Conservation (phyloP, 2,113 vertebrate species). For the Neogale vison region DNA sequence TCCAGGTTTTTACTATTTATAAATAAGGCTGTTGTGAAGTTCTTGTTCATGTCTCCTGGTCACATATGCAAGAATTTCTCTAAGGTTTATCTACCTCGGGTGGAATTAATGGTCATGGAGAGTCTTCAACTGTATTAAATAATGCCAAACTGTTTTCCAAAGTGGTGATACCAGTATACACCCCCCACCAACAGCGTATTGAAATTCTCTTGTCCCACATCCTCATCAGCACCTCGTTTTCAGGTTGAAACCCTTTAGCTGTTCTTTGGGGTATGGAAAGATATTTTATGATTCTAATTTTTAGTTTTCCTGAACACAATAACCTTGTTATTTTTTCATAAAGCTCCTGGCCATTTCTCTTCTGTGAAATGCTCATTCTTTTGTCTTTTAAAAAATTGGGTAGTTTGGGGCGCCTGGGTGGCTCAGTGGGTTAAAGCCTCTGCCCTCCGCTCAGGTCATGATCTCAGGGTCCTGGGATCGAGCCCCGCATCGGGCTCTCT, state of each 20-base stretch:
- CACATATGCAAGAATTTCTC: neutral
- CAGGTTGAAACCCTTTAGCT: neutral
- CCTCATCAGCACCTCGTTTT: neutral
- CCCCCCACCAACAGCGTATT: neutral
- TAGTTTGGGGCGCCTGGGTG: neutral
- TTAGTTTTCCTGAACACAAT: neutral
- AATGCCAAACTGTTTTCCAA: neutral
- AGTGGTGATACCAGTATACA: neutral
- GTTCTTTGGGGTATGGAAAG: neutral
- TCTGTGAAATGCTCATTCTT: neutral
- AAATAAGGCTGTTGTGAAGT: neutral
- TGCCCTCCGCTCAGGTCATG: too few relatives aligned
- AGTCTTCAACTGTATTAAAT: neutral
- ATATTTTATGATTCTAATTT: neutral
- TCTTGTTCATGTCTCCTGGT: neutral
- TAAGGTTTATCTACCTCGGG: neutral
- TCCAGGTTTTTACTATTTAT: neutral
- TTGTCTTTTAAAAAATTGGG: neutral
- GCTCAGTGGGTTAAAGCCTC: too few relatives aligned
- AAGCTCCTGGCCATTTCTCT: neutral
- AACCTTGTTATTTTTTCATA: neutral
- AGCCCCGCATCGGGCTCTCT: too few relatives aligned
- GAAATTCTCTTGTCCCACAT: neutral
- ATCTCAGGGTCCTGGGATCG: too few relatives aligned
- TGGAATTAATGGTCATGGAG: neutral